These are phyloP conservation scores for Perognathus longimembris DNA, from an alignment of 2,113 vertebrate species.

Conservation along the genomic window DNA sequence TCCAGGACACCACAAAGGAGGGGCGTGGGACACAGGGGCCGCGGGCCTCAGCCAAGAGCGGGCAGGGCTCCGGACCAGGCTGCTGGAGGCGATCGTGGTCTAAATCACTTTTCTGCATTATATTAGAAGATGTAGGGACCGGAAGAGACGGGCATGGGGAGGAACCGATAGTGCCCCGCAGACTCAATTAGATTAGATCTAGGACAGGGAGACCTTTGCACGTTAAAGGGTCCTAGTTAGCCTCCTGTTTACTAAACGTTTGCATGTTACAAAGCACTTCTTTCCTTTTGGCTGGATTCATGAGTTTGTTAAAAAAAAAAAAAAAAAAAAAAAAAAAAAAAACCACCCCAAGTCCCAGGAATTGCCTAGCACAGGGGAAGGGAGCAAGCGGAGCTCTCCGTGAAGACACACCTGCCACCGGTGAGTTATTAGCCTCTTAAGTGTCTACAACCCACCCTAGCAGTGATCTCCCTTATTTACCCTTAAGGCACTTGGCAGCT, in stretches of 20 bases:
- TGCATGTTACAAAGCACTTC: background rate
- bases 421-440: slow-evolving; percentile 83
- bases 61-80: fast-evolving
- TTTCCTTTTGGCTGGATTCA: background rate
- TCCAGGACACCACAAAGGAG: background rate
- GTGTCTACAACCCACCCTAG: slow-evolving; percentile 77
- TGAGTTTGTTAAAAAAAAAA: no score
- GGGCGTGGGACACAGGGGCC: background rate
- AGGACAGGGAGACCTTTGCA: background rate
- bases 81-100: background rate
- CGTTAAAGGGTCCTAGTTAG: fast-evolving
- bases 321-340: no score
- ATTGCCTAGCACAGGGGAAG: slow-evolving; percentile 71
- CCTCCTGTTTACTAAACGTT: background rate
- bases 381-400: slow-evolving; percentile 60
- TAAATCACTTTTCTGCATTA: no score
- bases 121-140: background rate
- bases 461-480: slow-evolving; percentile 85
- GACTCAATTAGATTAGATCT: no score
- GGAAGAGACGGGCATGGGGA: background rate
- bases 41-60: background rate
- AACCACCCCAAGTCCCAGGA: slow-evolving; percentile 62
- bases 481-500: slow-evolving; percentile 88
- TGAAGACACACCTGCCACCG: slow-evolving; percentile 80
- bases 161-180: fast-evolving